A percentile compares a stretch with the other conserved stretches of the same genome.
Conservation (phyloP, 2,888 invertebrate species). For the Morpho deidamia region DNA sequence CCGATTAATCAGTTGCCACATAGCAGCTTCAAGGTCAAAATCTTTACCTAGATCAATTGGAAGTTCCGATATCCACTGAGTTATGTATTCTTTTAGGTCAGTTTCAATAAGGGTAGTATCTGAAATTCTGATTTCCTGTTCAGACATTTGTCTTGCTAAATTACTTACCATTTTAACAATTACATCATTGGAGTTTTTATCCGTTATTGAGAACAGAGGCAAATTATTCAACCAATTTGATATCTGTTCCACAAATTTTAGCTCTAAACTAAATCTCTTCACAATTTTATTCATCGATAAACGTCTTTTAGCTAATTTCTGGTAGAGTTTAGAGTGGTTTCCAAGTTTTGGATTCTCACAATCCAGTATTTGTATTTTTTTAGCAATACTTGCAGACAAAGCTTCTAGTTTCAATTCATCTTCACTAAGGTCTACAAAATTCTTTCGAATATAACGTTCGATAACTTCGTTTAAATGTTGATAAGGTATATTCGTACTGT, state of each 20-base stretch:
- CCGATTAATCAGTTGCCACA: slow-evolving; percentile 44
- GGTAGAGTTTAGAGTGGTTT: slow-evolving; percentile 9
- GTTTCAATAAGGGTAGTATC: slow-evolving; percentile 24
- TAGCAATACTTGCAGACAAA: slow-evolving; percentile 40
- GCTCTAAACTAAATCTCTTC: slow-evolving; percentile 35
- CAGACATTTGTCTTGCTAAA: slow-evolving; percentile 42
- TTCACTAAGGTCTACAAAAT: slow-evolving; percentile 40
- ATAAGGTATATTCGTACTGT: slow-evolving; percentile 11
- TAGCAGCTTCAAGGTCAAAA: slow-evolving; percentile 33
- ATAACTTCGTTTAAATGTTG: slow-evolving; percentile 43
- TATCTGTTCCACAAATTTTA: slow-evolving; percentile 47
- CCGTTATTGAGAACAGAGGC: slow-evolving; percentile 35
- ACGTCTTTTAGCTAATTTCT: no score
- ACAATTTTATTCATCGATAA: slow-evolving; percentile 29
- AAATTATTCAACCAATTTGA: slow-evolving; percentile 51
- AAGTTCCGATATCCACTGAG: slow-evolving; percentile 41
- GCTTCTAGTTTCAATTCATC: slow-evolving; percentile 46
- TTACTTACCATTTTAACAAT: slow-evolving; percentile 39
- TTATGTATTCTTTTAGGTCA: slow-evolving; percentile 36
- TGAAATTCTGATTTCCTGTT: slow-evolving; percentile 23
- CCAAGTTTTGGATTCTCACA: slow-evolving; percentile 32
- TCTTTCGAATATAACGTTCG: slow-evolving; percentile 39
- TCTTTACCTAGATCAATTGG: slow-evolving; percentile 37
- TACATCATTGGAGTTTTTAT: slow-evolving; percentile 25
- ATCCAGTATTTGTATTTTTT: slow-evolving; percentile 42